Percentiles rank a stretch among this genome's conserved stretches.
Conservation (phyloP, 2,113 vertebrate genomes). For the Brachypodius melanocephalos region DNA sequence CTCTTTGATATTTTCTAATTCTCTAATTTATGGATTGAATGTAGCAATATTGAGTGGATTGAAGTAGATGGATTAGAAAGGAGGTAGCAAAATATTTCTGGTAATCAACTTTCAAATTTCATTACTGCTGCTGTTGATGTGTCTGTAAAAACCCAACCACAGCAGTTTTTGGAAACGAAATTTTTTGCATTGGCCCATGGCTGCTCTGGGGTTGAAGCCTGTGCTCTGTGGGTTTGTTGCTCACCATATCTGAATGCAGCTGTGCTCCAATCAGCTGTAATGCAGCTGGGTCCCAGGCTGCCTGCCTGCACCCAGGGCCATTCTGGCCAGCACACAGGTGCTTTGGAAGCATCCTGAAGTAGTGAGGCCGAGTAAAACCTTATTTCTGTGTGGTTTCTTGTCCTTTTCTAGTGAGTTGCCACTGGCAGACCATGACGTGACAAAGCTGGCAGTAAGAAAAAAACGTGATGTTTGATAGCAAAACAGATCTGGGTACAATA, state of each 20-base stretch:
- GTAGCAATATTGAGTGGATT: neutral
- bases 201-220: neutral
- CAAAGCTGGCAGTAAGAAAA: neutral
- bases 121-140: neutral
- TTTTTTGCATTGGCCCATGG: neutral
- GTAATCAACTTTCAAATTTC: neutral
- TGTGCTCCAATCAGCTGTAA: neutral
- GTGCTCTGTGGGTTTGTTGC: neutral
- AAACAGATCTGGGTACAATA: conserved; percentile 1
- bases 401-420: neutral
- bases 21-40: neutral
- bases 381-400: neutral
- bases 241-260: rapidly evolving
- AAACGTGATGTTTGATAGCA: neutral
- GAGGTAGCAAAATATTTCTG: neutral
- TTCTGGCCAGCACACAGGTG: rapidly evolving
- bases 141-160: neutral
- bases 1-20: neutral
- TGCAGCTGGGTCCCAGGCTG: neutral
- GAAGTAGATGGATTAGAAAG: neutral
- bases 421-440: neutral
- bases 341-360: neutral
- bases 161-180: neutral
- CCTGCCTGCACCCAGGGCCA: neutral
- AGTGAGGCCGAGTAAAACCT: neutral